A percentile compares a stretch with the other conserved stretches of the same genome.
Evolutionary conservation across 2,113 vertebrate genomes (phyloP).

Genomic region (Corythornis vintsioides): DNA sequence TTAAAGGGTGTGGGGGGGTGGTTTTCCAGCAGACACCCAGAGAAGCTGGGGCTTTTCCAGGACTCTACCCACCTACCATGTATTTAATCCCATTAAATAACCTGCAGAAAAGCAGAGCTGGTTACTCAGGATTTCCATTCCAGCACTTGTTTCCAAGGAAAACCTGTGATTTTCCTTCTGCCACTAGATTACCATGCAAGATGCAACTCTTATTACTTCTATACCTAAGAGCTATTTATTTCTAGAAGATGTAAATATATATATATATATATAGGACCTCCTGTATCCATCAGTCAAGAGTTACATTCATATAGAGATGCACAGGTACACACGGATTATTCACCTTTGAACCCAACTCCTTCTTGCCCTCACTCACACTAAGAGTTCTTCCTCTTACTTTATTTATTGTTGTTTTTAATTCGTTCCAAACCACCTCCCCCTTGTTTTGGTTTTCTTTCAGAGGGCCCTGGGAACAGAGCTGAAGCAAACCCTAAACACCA

Average conservation of each 20-base stretch:
- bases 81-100: neutral
- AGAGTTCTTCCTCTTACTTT: neutral
- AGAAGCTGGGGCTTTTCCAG: neutral
- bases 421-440: constrained; percentile 20
- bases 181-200: neutral
- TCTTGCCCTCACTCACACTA: neutral
- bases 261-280: neutral
- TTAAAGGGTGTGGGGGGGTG: neutral
- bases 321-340: neutral
- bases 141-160: neutral
- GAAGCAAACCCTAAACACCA: constrained; percentile 48
- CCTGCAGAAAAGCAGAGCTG: neutral
- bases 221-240: neutral
- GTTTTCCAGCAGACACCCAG: neutral
- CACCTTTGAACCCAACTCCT: neutral
- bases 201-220: neutral
- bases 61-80: neutral
- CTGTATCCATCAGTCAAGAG: neutral
- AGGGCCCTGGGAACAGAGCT: constrained; percentile 26
- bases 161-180: neutral
- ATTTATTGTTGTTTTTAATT: constrained; percentile 5
- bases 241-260: neutral
- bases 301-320: neutral
- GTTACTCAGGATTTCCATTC: neutral
- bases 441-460: constrained; percentile 47